phyloP scores from a whole-genome alignment of 35 echinoderm and acorn worm species.

The Lytechinus variegatus region DNA sequence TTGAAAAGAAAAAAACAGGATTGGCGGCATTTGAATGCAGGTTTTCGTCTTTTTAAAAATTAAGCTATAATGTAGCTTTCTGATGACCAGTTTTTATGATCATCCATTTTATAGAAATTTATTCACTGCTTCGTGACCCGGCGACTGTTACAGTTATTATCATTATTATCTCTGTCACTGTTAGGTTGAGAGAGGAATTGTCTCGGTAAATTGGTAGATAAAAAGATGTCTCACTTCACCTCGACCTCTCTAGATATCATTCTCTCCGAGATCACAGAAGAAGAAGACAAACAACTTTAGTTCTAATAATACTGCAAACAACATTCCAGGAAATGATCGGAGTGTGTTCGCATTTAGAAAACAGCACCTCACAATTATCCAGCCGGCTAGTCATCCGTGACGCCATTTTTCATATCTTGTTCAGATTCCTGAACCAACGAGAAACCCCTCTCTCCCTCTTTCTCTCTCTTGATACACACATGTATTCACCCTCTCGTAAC shows the following conservation, averaged over 20 bases:
- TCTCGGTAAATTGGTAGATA: not conserved
- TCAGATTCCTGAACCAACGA: not conserved
- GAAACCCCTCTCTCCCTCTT: not conserved
- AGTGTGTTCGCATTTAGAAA: not conserved
- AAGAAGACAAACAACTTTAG: not conserved
- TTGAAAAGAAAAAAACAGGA: no score
- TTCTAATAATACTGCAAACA: not conserved
- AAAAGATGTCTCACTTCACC: not conserved
- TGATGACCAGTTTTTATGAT: not conserved
- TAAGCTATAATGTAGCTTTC: not conserved
- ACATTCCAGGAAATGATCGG: not conserved
- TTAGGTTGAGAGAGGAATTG: not conserved
- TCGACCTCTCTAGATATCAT: not conserved
- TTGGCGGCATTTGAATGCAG: no score
- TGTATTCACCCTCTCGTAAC: not conserved
- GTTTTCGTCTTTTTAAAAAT: not conserved
- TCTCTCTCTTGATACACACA: not conserved
- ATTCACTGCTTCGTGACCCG: not conserved
- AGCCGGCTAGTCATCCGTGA: slow-evolving; percentile 11
- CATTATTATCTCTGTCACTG: not conserved
- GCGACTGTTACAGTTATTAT: not conserved
- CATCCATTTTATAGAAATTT: not conserved
- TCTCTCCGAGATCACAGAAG: not conserved
- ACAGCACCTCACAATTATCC: slow-evolving; percentile 33
- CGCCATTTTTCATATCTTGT: slow-evolving; percentile 40